Evolutionary conservation across 2,888 invertebrate species (phyloP).

Genomic region (Erebia epiphron): DNA sequence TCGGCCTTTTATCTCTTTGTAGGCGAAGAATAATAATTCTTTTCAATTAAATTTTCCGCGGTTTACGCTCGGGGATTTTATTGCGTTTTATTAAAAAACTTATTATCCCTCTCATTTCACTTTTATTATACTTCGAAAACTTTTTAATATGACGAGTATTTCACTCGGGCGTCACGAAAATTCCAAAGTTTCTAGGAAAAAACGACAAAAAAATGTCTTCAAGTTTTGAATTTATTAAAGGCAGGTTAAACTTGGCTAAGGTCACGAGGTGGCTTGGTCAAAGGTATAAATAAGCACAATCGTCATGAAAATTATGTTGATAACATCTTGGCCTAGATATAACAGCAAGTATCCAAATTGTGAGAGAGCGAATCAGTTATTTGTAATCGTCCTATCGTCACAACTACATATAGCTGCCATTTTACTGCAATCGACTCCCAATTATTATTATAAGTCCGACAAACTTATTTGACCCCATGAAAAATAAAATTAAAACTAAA

Average conservation of each 20-base stretch:
- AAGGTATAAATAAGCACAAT: no score
- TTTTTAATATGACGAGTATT: slow-evolving; percentile 18
- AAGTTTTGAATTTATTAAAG: slow-evolving; percentile 2
- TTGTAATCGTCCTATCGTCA: no score
- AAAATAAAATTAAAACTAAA: no score
- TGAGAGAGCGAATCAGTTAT: no score
- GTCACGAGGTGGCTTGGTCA: no score
- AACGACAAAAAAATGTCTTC: not conserved
- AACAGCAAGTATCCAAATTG: no score
- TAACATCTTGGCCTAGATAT: no score
- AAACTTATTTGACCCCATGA: no score
- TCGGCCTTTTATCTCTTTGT: slow-evolving; percentile 8
- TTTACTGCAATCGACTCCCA: no score
- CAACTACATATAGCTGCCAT: no score
- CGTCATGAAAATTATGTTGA: not conserved
- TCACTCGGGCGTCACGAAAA: slow-evolving; percentile 14
- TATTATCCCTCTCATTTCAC: slow-evolving; percentile 23
- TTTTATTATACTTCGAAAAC: slow-evolving; percentile 22
- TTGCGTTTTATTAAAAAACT: slow-evolving; percentile 29
- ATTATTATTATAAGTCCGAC: no score
- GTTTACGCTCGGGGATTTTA: slow-evolving; percentile 16
- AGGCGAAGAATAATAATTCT: slow-evolving; percentile 18
- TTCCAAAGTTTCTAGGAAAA: slow-evolving; percentile 5
- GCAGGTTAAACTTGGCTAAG: not conserved
- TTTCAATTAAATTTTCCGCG: slow-evolving; percentile 22